Evolutionary conservation across 2,797 vertebrate genomes (phyloP).

Genomic region (Naso thynnoides): DNA sequence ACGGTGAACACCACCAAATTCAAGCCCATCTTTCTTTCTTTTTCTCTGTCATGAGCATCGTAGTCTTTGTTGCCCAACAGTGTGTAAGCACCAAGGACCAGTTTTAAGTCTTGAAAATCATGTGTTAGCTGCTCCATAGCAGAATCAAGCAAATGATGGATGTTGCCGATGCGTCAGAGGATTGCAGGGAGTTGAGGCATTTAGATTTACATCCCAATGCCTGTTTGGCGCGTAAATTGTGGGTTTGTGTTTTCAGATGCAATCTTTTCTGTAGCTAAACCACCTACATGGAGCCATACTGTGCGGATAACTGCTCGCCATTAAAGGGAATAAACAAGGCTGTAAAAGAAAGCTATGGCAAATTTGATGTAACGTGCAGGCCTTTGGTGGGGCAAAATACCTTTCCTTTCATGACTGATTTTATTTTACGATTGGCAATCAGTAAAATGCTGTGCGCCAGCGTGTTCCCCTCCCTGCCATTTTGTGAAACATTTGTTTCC

Average conservation of each 20-base stretch:
- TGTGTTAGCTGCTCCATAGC: constrained; percentile 60
- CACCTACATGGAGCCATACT: constrained; percentile 80
- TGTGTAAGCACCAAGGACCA: constrained; percentile 70
- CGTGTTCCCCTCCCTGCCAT: constrained; percentile 88
- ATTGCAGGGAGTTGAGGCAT: constrained; percentile 71
- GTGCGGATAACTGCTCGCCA: constrained; percentile 79
- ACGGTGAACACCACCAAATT: constrained; percentile 29
- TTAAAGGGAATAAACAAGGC: constrained; percentile 84
- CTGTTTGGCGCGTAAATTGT: constrained; percentile 70
- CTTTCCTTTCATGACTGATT: constrained; percentile 88
- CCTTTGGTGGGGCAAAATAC: constrained; percentile 73
- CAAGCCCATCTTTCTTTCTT: constrained; percentile 9
- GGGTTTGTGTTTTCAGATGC: constrained; percentile 76
- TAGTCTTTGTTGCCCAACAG: constrained; percentile 42
- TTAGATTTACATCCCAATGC: constrained; percentile 70
- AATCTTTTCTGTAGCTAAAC: constrained; percentile 83
- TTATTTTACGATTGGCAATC: constrained; percentile 92
- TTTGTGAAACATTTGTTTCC: constrained; percentile 85
- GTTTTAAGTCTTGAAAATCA: constrained; percentile 85
- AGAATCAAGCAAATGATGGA: constrained; percentile 78
- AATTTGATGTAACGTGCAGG: constrained; percentile 75
- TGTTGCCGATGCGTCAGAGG: constrained; percentile 70
- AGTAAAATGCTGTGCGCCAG: constrained; percentile 87
- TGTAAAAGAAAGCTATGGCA: constrained; percentile 75
- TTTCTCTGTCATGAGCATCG: constrained; percentile 11